phyloP scores from a whole-genome alignment of 1,140 invertebrate genomes.

The Bombus soroeensis region DNA sequence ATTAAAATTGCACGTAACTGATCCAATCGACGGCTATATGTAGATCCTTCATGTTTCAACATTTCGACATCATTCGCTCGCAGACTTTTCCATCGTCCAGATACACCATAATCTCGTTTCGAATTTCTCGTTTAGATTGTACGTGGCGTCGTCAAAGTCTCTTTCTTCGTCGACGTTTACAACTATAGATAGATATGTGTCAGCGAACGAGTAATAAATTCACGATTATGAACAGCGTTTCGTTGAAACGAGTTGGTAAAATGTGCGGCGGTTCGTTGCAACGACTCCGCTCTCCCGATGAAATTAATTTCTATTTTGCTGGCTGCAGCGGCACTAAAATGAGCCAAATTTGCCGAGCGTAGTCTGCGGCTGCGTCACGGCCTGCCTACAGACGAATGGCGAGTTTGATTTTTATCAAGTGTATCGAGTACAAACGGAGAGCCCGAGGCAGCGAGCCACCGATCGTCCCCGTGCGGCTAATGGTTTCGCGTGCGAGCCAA shows the following conservation, averaged over 20 bases:
- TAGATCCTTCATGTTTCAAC: neutral
- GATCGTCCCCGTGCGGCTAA: neutral
- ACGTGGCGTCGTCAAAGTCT: too few species aligned
- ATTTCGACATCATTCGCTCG: neutral
- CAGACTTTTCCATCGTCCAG: neutral
- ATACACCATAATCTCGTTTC: neutral
- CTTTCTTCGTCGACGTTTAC: too few species aligned
- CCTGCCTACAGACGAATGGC: neutral
- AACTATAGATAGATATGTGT: too few species aligned
- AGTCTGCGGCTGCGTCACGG: slow-evolving; percentile 13
- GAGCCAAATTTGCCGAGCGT: slow-evolving; percentile 37
- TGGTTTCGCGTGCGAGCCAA: neutral
- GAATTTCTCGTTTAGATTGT: too few species aligned
- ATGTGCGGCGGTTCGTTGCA: neutral
- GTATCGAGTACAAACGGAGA: slow-evolving; percentile 50
- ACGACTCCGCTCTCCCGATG: neutral
- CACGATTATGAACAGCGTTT: neutral
- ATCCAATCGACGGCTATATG: neutral
- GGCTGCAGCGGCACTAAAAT: neutral
- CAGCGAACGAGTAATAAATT: neutral
- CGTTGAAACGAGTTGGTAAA: neutral
- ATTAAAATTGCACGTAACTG: slow-evolving; percentile 17
- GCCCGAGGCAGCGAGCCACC: slow-evolving; percentile 19
- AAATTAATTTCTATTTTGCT: slow-evolving; percentile 56
- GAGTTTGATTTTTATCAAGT: slow-evolving; percentile 66